These are phyloP conservation scores for Neogobius melanostomus DNA, from an alignment of 2,113 vertebrate species.

Conservation along the genomic window DNA sequence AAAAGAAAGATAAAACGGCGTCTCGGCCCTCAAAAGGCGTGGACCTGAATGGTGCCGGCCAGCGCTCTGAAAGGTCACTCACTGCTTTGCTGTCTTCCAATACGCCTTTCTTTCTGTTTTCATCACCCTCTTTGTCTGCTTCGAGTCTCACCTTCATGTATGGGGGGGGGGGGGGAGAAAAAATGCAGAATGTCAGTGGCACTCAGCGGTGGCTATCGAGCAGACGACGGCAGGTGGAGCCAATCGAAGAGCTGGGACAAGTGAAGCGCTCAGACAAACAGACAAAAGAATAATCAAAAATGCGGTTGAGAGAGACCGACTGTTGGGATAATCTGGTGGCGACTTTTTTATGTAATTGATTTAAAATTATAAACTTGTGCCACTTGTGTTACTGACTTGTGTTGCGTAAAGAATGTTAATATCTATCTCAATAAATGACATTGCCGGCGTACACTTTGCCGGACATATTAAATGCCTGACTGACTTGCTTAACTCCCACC, in stretches of 20 bases:
- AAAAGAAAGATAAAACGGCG: constrained; percentile 65
- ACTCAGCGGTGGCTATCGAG: constrained; percentile 54
- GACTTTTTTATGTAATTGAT: background rate
- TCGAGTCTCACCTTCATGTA: constrained; percentile 45
- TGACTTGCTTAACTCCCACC: too few species aligned
- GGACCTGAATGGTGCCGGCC: constrained; percentile 46
- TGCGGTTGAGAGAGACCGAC: background rate
- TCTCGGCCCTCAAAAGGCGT: constrained; percentile 45
- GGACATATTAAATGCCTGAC: too few species aligned
- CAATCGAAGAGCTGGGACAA: constrained; percentile 21
- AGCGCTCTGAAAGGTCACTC: constrained; percentile 65
- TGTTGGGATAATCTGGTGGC: background rate
- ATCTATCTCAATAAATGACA: background rate
- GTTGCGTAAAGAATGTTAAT: background rate
- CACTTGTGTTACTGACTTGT: too few species aligned
- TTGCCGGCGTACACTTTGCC: background rate
- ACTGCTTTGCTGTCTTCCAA: constrained; percentile 47
- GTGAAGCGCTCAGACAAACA: constrained; percentile 18
- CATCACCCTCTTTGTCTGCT: constrained; percentile 19
- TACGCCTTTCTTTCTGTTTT: constrained; percentile 15
- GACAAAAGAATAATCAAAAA: background rate
- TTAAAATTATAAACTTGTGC: background rate
- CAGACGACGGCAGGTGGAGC: constrained; percentile 39
- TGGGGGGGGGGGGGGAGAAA: constrained; percentile 37
- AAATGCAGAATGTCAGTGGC: constrained; percentile 56